Base-by-base conservation (phyloP, 2,113 vertebrate genomes). In the Antechinus stuartii region DNA sequence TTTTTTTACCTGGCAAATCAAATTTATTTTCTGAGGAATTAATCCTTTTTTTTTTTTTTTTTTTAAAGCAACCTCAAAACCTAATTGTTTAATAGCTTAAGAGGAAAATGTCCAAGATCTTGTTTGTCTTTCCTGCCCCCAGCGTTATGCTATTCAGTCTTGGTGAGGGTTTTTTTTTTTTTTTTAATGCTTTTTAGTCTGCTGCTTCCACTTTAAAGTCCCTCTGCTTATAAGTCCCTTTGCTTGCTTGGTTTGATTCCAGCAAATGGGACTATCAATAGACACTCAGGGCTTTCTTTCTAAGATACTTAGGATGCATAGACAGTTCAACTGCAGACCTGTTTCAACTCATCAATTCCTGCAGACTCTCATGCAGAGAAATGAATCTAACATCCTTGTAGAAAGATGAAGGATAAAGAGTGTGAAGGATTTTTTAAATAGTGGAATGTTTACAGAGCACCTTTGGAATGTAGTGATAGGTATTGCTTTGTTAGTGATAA, bases 181-280 rank as follows among this genome's bases (percentile, higher is more conserved):
- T 50, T 92, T 90, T 84, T 0, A 56, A 30, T 9, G 27, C 2
- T 89, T 90, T 90, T 42, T 55, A 30, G 91, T 27, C 54, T 19
- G 2, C 25, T 14, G 4, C 19, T 91, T 54, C 90, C 23, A 30
- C 68, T 27, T 57, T 42, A 25, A 23, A 93, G 55, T 30, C 0
- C 2, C 8, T 27, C 50, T 54, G 89, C 42, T 89, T 49, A 0
- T 0, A 47, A 30, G 16, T 61, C 9, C n/a, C 50, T 50, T 4
- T 50, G 22, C 26, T 46, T 76, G 19, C 23, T 84, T 3, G 35
- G 53, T 68, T 42, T 53, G 55, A 90, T 30, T 27, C 30, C 91
- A 52, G 68, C 12, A 7, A 26, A 1, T 10, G 7, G 53, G 12
- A 1, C 76, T 14, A 12, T 91, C 16, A 4, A 23, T 0, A 0